Base-by-base conservation (phyloP, 1,140 invertebrate genomes). In the Colletes gigas region DNA sequence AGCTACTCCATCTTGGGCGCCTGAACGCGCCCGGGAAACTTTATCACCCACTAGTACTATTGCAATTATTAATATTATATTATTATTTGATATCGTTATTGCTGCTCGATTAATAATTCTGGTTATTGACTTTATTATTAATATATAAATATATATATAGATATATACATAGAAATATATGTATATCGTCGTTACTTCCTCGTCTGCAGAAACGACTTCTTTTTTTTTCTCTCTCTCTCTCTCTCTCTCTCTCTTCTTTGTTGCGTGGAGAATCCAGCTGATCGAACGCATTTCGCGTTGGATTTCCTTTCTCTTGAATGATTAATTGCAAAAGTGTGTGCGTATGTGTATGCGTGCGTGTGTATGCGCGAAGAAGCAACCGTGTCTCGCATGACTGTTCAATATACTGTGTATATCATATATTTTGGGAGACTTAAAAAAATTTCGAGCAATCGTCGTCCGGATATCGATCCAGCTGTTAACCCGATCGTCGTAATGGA, bases 171-270 rank as follows among this genome's bases (percentile, higher is more conserved):
- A 79, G 3, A 50, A 50, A 60, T 67, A 60, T 71, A 82, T 83
- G 85, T 90, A 89, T 90, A 89, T 89, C 84, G 65, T 76, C 85
- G 85, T 84, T 84, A 83, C 81, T 57, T 67, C 59, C 63, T 30
- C 59, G 66, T 50, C 67, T 75, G 54, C 65, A 75, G 55, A 62
- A 78, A 78, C 66, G 60, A 83, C 60, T 14, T 59, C 60, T 66
- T 50, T 10, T 19, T 39, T 19, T 17, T 62, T 14, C 2, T 30
- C 2, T 30, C 30, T 30, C 30, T 30, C 2, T 30, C 2, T 30
- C 30, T 30, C 30, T 30, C 30, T 30, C 30, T 30, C 30, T 30
- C 30, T 30, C 2, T 67, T 44, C 14, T 15, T 77, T 63, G 50
- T 70, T 71, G 59, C 59, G 39, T 62, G 41, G 9, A 71, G 17